phyloP scores from a whole-genome alignment of 2,888 invertebrate genomes.

The Sclerodermus sp. region DNA sequence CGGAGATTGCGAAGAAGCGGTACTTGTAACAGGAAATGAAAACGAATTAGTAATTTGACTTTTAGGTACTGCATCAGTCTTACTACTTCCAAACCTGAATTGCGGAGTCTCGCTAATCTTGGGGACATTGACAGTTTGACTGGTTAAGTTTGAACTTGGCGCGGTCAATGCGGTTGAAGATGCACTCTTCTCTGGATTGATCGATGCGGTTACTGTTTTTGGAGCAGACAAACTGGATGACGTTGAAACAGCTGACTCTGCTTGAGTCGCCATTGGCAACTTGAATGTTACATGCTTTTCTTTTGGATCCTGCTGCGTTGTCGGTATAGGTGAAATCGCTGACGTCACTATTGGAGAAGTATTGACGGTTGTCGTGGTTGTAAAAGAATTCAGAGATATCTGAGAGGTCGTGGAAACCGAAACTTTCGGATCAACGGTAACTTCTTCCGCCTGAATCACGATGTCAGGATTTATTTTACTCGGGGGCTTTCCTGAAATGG shows the following conservation, averaged over 20 bases:
- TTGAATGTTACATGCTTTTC: conserved; percentile 39
- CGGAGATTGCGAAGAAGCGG: no score
- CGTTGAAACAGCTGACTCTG: no score
- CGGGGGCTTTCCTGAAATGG: conserved; percentile 50
- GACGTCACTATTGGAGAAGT: conserved; percentile 50
- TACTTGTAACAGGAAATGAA: no score
- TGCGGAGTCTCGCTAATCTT: no score
- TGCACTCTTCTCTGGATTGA: no score
- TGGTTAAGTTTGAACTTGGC: no score
- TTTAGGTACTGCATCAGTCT: not conserved
- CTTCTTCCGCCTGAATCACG: conserved; percentile 51
- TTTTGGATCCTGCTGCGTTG: not conserved
- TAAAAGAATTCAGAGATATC: conserved; percentile 41
- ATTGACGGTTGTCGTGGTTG: conserved; percentile 47
- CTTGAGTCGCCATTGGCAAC: conserved; percentile 19
- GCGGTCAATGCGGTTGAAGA: no score
- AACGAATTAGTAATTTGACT: no score
- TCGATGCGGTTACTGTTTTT: no score
- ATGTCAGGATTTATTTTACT: conserved; percentile 51
- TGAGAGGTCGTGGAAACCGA: conserved; percentile 13
- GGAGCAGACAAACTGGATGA: no score
- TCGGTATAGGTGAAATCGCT: conserved; percentile 36
- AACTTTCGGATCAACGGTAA: conserved; percentile 21
- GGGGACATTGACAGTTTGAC: no score
- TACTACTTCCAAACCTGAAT: not conserved